Conservation (phyloP, 2,888 invertebrate species). For the Aphidius colemani region DNA sequence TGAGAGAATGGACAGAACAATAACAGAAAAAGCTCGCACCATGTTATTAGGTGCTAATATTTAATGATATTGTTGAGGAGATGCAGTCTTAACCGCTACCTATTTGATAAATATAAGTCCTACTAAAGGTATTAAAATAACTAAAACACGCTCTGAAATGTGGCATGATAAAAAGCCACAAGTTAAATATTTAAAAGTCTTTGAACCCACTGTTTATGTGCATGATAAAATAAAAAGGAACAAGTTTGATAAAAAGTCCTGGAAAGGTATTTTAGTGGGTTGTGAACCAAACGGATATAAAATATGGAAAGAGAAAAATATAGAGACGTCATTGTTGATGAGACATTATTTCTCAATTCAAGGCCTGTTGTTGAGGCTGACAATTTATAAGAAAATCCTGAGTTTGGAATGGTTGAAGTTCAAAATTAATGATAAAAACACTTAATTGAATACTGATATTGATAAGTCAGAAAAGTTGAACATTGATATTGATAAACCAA, state of each 20-base stretch:
- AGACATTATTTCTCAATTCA: not conserved
- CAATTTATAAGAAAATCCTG: too few relatives aligned
- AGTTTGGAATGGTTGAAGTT: too few relatives aligned
- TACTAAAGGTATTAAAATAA: constrained; percentile 15
- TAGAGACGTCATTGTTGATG: not conserved
- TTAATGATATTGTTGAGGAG: not conserved
- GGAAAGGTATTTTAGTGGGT: constrained; percentile 30
- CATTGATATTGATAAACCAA: too few relatives aligned
- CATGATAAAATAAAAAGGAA: constrained; percentile 25
- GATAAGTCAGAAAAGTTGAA: too few relatives aligned
- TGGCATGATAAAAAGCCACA: constrained; percentile 29
- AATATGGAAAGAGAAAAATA: constrained; percentile 18
- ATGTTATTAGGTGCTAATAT: not conserved
- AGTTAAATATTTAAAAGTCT: constrained; percentile 28
- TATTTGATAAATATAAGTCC: constrained; percentile 31
- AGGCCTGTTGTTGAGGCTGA: not conserved
- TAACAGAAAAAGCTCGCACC: not conserved
- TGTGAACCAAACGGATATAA: constrained; percentile 31
- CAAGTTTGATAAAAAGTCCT: constrained; percentile 30
- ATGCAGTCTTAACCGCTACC: constrained; percentile 6
- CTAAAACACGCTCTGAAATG: constrained; percentile 27
- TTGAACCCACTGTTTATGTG: constrained; percentile 31
- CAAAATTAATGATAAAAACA: too few relatives aligned
- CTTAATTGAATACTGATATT: too few relatives aligned
- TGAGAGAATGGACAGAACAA: not conserved